Percentiles rank a stretch among this genome's conserved stretches.
These are phyloP conservation scores for Hydrolagus colliei DNA, from an alignment of 2,797 vertebrate species.

Conservation along the genomic window DNA sequence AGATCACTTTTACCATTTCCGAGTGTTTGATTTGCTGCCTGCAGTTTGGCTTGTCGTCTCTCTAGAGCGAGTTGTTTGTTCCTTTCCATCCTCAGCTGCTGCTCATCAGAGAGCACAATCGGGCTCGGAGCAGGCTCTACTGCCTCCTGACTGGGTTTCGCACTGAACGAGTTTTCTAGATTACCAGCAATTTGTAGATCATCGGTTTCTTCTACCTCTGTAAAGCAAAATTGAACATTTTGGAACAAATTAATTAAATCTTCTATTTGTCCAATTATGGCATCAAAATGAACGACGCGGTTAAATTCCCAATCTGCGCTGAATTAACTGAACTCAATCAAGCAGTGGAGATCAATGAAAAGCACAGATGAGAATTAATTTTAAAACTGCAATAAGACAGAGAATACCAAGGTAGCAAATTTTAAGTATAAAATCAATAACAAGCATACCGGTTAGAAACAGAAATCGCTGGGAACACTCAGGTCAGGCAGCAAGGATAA, in stretches of 20 bases:
- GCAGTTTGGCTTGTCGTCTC: conserved; percentile 66
- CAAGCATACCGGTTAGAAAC: background rate
- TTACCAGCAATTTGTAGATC: conserved; percentile 33
- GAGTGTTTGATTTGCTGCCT: conserved; percentile 38
- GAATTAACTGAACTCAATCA: background rate
- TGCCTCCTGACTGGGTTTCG: conserved; percentile 28
- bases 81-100: conserved; percentile 67
- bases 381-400: background rate
- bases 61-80: conserved; percentile 79
- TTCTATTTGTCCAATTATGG: background rate
- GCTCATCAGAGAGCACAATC: conserved; percentile 67
- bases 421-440: background rate
- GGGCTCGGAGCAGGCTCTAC: conserved; percentile 44
- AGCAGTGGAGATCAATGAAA: background rate
- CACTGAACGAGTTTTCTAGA: conserved; percentile 44
- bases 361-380: background rate
- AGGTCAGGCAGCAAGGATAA: too few relatives aligned
- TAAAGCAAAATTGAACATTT: conserved; percentile 25
- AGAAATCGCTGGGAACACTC: background rate
- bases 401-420: background rate
- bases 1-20: conserved; percentile 2
- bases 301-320: background rate
- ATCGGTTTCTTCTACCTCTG: conserved; percentile 6
- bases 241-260: background rate
- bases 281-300: background rate